Conservation (phyloP, 1,140 invertebrate species). For the Homalodisca vitripennis region DNA sequence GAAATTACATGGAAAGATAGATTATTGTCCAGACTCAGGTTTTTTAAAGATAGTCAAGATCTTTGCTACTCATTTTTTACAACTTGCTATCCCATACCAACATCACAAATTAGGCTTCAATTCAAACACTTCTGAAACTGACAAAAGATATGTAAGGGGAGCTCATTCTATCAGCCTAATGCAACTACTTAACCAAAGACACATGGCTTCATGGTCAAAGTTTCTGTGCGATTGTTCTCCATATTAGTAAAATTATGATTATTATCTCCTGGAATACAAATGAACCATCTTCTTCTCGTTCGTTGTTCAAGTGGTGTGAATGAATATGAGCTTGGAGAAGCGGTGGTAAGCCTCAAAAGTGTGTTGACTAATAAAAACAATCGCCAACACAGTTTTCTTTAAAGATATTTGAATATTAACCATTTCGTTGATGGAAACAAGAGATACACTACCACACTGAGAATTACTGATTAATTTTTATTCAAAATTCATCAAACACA, state of each 20-base stretch:
- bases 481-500: no score
- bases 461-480: no score
- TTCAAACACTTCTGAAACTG: background rate
- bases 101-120: no score
- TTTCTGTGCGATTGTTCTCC: conserved; percentile 77
- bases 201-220: conserved; percentile 93
- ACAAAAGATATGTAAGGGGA: background rate
- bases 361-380: conserved; percentile 18
- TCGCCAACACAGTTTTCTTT: conserved; percentile 18
- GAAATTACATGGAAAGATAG: no score
- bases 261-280: conserved; percentile 71
- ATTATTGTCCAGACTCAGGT: no score
- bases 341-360: conserved; percentile 30
- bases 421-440: no score
- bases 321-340: conserved; percentile 59
- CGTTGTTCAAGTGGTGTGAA: conserved; percentile 59
- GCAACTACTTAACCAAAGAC: conserved; percentile 67
- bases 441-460: no score
- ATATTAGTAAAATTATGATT: conserved; percentile 63
- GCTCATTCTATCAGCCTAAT: no score
- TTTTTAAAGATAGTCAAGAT: no score
- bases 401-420: background rate
- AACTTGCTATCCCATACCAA: background rate
- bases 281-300: conserved; percentile 72
- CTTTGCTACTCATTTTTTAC: background rate